A percentile compares a stretch with the other conserved stretches of the same genome.
Evolutionary conservation across 2,888 invertebrate genomes (phyloP).

Genomic region (Chloroclystis v-ata): DNA sequence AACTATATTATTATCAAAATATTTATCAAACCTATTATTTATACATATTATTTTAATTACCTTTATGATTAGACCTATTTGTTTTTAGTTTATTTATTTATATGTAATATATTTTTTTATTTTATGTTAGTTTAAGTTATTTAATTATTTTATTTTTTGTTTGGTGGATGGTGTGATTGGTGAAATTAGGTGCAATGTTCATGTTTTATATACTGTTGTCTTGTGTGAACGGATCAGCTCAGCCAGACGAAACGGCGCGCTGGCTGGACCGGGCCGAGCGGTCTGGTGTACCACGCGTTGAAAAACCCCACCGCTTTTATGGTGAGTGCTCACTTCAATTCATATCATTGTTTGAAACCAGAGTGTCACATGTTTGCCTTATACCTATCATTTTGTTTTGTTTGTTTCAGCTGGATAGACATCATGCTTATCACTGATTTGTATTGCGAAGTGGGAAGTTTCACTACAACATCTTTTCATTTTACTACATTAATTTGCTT

Average conservation of each 20-base stretch:
- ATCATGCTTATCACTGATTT: conserved; percentile 49
- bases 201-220: conserved; percentile 78
- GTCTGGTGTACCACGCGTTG: conserved; percentile 51
- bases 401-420: conserved; percentile 60
- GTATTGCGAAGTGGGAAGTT: conserved; percentile 34
- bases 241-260: conserved; percentile 72
- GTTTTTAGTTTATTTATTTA: conserved; percentile 13
- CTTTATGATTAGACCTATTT: too few relatives aligned
- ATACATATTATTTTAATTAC: too few relatives aligned
- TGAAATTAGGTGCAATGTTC: conserved; percentile 75
- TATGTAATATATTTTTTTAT: conserved; percentile 16
- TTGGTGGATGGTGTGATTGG: conserved; percentile 72
- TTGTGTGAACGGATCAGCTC: conserved; percentile 76
- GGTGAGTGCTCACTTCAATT: conserved; percentile 55
- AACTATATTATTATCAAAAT: too few relatives aligned
- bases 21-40: too few relatives aligned
- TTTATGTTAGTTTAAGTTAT: conserved; percentile 37
- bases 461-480: conserved; percentile 32
- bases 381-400: conserved; percentile 37
- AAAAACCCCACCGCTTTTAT: conserved; percentile 72
- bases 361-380: conserved; percentile 28
- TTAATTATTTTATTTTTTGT: conserved; percentile 69
- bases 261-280: conserved; percentile 73
- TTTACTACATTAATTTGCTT: conserved; percentile 29
- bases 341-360: conserved; percentile 15